Conservation (phyloP, 2,113 vertebrate species). For the Zapus hudsonius region DNA sequence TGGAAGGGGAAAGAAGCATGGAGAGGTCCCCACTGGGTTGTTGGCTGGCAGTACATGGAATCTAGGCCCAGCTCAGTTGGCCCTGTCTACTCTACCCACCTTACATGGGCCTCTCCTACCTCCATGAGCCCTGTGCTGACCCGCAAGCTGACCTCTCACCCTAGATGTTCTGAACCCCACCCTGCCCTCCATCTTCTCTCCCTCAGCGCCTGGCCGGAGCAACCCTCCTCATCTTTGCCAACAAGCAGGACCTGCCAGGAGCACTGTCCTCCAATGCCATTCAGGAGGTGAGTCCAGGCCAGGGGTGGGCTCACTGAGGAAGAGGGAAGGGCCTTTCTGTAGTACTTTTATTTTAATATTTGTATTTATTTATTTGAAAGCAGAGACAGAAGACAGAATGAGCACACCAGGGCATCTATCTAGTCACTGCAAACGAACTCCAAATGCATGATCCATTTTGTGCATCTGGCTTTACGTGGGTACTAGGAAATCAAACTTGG, state of each 20-base stretch:
- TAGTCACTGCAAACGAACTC: no score
- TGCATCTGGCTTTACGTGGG: no score
- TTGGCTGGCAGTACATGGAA: not conserved
- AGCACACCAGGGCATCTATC: no score
- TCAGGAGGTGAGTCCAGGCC: constrained; percentile 85
- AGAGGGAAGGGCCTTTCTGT: not conserved
- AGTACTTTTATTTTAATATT: not conserved
- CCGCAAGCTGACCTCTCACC: not conserved
- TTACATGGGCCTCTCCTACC: not conserved
- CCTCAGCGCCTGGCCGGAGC: constrained; percentile 91
- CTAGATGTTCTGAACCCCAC: not conserved
- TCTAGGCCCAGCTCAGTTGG: not conserved
- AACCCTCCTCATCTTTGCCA: constrained; percentile 94
- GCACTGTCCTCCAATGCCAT: constrained; percentile 90
- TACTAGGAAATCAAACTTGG: no score
- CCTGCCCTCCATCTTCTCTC: not conserved
- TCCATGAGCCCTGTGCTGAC: not conserved
- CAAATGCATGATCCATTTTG: no score
- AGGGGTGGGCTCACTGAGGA: rapidly evolving
- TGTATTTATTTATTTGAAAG: no score
- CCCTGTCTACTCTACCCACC: not conserved
- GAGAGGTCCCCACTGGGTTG: not conserved
- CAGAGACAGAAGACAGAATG: no score
- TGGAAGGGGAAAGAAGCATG: not conserved
- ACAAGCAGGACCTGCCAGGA: constrained; percentile 95